phyloP scores from a whole-genome alignment of 2,888 invertebrate species.

The Bombylius discolor region DNA sequence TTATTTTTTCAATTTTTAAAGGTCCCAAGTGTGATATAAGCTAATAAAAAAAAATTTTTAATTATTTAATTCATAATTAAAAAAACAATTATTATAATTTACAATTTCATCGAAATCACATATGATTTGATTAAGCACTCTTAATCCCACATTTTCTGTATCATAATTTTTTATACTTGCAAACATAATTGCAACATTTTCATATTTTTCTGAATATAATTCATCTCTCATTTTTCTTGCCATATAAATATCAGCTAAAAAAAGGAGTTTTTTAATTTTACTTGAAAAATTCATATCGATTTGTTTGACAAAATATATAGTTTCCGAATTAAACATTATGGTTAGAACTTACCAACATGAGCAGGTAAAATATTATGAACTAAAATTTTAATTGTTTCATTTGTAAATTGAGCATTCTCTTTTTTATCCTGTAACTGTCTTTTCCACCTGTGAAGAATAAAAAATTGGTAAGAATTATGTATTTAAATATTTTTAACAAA shows the following conservation, averaged over 20 bases:
- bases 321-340: too few species aligned
- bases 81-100: constrained; percentile 33
- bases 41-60: background rate
- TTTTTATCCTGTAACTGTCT: constrained; percentile 65
- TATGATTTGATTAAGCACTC: constrained; percentile 79
- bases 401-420: constrained; percentile 71
- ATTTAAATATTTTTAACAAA: background rate
- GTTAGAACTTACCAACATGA: constrained; percentile 61
- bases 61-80: background rate
- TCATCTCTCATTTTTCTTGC: constrained; percentile 56
- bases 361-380: constrained; percentile 85
- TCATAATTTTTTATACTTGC: constrained; percentile 80
- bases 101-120: constrained; percentile 74
- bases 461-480: background rate
- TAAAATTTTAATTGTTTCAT: constrained; percentile 76
- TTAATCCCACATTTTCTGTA: constrained; percentile 48
- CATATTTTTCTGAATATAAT: constrained; percentile 78
- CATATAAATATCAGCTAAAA: constrained; percentile 62
- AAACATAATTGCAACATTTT: constrained; percentile 89
- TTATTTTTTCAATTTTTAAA: constrained; percentile 80
- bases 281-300: background rate
- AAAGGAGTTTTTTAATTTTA: background rate
- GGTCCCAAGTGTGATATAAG: constrained; percentile 3
- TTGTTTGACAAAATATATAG: too few species aligned
- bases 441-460: constrained; percentile 44